Evolutionary conservation across 1,140 invertebrate genomes (phyloP), one percentile per base, ranked within the genome.

Genomic region (Brachystomella parvula): DNA sequence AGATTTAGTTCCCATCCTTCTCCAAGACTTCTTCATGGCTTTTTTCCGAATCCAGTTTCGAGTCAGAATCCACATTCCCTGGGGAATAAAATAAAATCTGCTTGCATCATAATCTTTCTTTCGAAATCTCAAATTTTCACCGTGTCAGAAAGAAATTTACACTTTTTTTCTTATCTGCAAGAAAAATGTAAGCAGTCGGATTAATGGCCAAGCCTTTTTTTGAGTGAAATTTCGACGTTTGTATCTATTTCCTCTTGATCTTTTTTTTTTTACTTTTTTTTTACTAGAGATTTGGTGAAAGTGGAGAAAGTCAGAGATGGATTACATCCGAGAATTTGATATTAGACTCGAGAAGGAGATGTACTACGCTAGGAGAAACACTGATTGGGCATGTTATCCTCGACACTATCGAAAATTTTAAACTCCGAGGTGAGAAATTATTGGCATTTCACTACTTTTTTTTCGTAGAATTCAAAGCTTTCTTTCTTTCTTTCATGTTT

Each of bases 281-380:
- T n/a, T n/a, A n/a, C n/a, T n/a, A n/a, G n/a, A n/a, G n/a, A n/a
- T n/a, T n/a, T n/a, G n/a, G n/a, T n/a, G n/a, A n/a, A n/a, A n/a
- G n/a, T n/a, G n/a, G n/a, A n/a, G n/a, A n/a, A n/a, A n/a, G n/a
- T 39, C 35, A 39, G 35, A 39, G 9, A 89, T 90, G 87, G 88
- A 90, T 81, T 88, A 88, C 79, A 88, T 90, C 64, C 81, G 83
- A 65, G 86, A 87, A 76, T 89, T 89, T 74, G 87, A 90, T 75
- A 88, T 90, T 67, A 82, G 85, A 69, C 76, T 90, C 49, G 87
- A 89, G 74, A 86, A 86, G 72, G 87, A 88, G 74, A 82, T 86
- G 77, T 89, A 87, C 77, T 89, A 89, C 75, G 86, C 88, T 33
- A n/a, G 88, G 88, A 0, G 87, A 89, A 77, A 79, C 79, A 3